phyloP scores from a whole-genome alignment of 2,888 invertebrate genomes.

The Drosophila fulvimacula region DNA sequence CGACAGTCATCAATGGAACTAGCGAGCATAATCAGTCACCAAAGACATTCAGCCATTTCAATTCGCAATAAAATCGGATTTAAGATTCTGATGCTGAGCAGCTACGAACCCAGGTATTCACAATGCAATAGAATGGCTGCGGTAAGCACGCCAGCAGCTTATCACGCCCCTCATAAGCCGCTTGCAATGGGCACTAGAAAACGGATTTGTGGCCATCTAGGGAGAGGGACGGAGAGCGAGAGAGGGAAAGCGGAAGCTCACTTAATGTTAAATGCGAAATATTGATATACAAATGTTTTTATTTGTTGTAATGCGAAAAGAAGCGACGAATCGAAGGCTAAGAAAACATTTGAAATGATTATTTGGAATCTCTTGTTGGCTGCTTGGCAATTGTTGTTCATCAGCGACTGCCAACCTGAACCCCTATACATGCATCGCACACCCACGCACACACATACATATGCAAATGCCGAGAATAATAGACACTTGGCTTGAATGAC shows the following conservation, averaged over 20 bases:
- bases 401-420: constrained; percentile 1
- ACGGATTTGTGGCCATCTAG: not conserved
- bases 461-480: constrained; percentile 53
- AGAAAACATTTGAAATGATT: constrained; percentile 16
- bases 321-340: not conserved
- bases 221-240: not conserved
- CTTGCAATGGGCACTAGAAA: not conserved
- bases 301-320: constrained; percentile 2
- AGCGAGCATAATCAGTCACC: not conserved
- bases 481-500: constrained; percentile 59
- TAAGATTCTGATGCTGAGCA: not conserved
- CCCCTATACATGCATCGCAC: constrained; percentile 32
- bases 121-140: not conserved
- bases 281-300: not conserved
- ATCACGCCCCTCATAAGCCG: not conserved
- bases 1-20: not conserved
- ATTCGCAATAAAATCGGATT: not conserved
- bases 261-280: not conserved
- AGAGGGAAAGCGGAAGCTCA: not conserved
- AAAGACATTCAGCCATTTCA: not conserved
- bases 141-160: not conserved
- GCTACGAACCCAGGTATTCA: not conserved
- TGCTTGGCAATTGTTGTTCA: constrained; percentile 16
- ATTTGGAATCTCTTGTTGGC: not conserved
- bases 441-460: constrained; percentile 41